Percentiles rank a stretch among this genome's conserved stretches.
These are phyloP conservation scores for Prosopocoilus inquinatus DNA, from an alignment of 2,888 invertebrate genomes.

Conservation along the genomic window DNA sequence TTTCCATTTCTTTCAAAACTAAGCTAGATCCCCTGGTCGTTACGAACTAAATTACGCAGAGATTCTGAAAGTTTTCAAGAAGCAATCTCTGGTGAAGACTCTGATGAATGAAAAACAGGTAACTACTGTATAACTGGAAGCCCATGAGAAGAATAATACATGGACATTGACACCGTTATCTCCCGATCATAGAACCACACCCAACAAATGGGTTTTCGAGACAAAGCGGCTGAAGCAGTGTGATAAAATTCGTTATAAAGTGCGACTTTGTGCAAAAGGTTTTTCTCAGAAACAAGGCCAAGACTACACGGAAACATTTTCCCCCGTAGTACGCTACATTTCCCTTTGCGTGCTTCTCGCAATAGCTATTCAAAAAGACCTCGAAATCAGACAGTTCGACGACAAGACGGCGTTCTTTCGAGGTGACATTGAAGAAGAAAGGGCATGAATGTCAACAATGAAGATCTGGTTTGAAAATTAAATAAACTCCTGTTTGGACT, in stretches of 20 bases:
- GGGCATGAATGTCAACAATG: conserved; percentile 10
- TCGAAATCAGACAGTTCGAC: conserved; percentile 27
- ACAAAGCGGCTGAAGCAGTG: conserved; percentile 3
- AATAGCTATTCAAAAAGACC: conserved; percentile 18
- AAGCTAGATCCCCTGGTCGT: too few relatives aligned
- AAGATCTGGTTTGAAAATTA: conserved; percentile 16
- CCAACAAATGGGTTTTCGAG: conserved; percentile 17
- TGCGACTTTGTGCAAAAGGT: conserved; percentile 20
- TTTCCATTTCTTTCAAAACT: too few relatives aligned
- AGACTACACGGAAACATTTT: conserved; percentile 27
- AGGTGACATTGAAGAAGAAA: conserved; percentile 25
- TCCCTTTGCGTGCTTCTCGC: conserved; percentile 22
- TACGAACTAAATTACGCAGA: too few relatives aligned
- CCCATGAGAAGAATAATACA: conserved; percentile 23
- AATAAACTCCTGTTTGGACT: conserved; percentile 21
- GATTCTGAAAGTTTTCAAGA: conserved; percentile 22
- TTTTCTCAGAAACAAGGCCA: conserved; percentile 21
- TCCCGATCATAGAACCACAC: conserved; percentile 2
- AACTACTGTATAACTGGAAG: conserved; percentile 26
- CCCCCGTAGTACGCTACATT: conserved; percentile 24
- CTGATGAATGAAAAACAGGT: conserved; percentile 24
- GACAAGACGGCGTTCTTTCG: conserved; percentile 30
- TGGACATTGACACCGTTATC: conserved; percentile 22
- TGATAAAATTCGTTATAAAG: conserved; percentile 5
- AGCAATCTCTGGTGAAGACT: conserved; percentile 17